phyloP scores from a whole-genome alignment of 2,888 invertebrate species.

The Metopia argyrocephala region DNA sequence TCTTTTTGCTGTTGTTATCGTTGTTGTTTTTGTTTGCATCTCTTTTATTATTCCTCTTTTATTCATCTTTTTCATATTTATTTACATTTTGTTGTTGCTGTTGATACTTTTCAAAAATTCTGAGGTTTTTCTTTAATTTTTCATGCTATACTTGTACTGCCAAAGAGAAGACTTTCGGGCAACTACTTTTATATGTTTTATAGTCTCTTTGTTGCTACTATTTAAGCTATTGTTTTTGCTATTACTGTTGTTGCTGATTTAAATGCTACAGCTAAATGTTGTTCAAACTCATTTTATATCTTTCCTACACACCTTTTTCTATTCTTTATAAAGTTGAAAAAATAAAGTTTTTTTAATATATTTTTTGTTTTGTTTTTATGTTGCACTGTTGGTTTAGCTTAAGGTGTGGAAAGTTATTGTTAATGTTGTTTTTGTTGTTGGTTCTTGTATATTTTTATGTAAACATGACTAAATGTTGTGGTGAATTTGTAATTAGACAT shows the following conservation, averaged over 20 bases:
- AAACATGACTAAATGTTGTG: conserved; percentile 72
- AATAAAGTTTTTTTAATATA: too few relatives aligned
- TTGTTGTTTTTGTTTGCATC: conserved; percentile 45
- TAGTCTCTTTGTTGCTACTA: conserved; percentile 47
- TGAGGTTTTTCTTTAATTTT: conserved; percentile 61
- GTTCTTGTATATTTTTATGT: conserved; percentile 39
- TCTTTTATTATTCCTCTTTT: conserved; percentile 55
- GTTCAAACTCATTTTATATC: not conserved
- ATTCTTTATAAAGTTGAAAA: not conserved
- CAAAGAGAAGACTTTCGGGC: not conserved
- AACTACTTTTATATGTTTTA: conserved; percentile 52
- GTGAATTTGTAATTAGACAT: conserved; percentile 76
- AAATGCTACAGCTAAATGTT: conserved; percentile 56
- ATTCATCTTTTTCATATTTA: conserved; percentile 58
- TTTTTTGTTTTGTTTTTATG: not conserved
- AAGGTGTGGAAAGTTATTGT: conserved; percentile 66
- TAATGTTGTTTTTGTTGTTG: not conserved
- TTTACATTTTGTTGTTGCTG: conserved; percentile 31
- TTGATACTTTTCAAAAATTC: conserved; percentile 63
- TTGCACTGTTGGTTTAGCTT: conserved; percentile 55
- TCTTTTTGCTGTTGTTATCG: conserved; percentile 1
- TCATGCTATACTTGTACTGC: conserved; percentile 31
- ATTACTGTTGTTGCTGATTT: conserved; percentile 56
- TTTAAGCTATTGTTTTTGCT: conserved; percentile 28
- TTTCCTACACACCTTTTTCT: conserved; percentile 12